A percentile compares a stretch with the other conserved stretches of the same genome.
These are phyloP conservation scores for Catocala sponsa DNA, from an alignment of 2,888 invertebrate genomes.

Conservation along the genomic window DNA sequence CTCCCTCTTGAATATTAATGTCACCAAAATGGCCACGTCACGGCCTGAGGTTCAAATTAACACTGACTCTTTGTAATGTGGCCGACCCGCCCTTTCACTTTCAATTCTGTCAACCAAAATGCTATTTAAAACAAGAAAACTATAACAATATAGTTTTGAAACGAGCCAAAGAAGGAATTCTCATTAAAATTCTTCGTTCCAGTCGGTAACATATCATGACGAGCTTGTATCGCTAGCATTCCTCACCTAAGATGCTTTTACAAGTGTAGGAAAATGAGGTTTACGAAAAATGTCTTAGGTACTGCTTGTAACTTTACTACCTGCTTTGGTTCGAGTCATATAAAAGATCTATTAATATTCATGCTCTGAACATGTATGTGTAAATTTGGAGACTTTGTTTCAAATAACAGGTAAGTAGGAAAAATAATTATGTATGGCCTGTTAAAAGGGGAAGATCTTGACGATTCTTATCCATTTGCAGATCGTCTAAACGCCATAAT, in stretches of 20 bases:
- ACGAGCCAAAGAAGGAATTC: slow-evolving; percentile 34
- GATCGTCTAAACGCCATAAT: too few relatives aligned
- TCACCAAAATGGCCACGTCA: slow-evolving; percentile 53
- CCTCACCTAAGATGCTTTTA: slow-evolving; percentile 18
- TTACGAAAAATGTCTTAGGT: slow-evolving; percentile 24
- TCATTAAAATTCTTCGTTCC: slow-evolving; percentile 44
- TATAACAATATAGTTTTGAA: slow-evolving; percentile 30
- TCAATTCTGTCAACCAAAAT: slow-evolving; percentile 17
- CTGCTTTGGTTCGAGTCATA: too few relatives aligned
- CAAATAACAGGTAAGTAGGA: too few relatives aligned
- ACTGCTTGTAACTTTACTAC: too few relatives aligned
- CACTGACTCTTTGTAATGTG: slow-evolving; percentile 39
- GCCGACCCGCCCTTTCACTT: slow-evolving; percentile 14
- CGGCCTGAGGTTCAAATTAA: slow-evolving; percentile 52
- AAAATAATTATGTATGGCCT: too few relatives aligned
- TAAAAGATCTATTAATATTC: too few relatives aligned
- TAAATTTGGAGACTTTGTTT: too few relatives aligned
- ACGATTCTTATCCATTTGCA: too few relatives aligned
- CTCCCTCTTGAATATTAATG: slow-evolving; percentile 53
- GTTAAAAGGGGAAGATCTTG: too few relatives aligned
- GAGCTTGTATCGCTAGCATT: slow-evolving; percentile 30
- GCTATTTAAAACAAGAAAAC: slow-evolving; percentile 32
- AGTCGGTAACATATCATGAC: slow-evolving; percentile 33
- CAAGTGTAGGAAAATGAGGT: slow-evolving; percentile 38
- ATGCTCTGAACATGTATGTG: too few relatives aligned